A percentile compares a stretch with the other conserved stretches of the same genome.
Evolutionary conservation across 2,113 vertebrate species (phyloP).

Genomic region (Forbesichthys papilliferus): DNA sequence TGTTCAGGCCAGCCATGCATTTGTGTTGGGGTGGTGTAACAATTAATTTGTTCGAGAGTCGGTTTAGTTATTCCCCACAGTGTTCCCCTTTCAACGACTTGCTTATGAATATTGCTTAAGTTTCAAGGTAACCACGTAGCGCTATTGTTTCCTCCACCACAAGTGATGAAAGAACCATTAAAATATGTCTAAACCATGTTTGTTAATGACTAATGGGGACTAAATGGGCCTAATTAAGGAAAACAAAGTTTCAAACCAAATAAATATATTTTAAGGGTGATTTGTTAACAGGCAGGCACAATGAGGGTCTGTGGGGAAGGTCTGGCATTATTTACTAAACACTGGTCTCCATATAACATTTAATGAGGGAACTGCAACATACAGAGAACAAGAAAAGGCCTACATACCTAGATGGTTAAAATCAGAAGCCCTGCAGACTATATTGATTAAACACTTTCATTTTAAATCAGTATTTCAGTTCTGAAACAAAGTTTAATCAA

Average conservation of each 20-base stretch:
- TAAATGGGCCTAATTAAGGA: constrained; percentile 11
- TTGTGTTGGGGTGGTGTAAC: neutral
- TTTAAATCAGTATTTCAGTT: no score
- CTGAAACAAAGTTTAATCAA: no score
- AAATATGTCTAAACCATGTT: neutral
- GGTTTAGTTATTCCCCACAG: constrained; percentile 1
- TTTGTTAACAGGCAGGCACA: constrained; percentile 27
- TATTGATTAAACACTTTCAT: no score
- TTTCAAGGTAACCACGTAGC: neutral
- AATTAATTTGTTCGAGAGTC: no score
- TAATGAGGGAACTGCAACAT: constrained; percentile 56
- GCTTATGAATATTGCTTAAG: constrained; percentile 1
- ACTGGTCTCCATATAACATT: constrained; percentile 57
- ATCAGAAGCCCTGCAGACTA: no score
- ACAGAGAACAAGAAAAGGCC: constrained; percentile 35
- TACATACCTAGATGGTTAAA: neutral
- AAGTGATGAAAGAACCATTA: neutral
- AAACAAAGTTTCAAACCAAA: constrained; percentile 10
- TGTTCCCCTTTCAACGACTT: no score
- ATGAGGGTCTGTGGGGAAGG: constrained; percentile 16
- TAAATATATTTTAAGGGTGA: constrained; percentile 13
- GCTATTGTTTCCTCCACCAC: neutral
- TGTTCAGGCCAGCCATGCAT: neutral
- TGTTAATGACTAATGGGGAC: constrained; percentile 12
- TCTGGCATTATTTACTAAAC: constrained; percentile 9